Conservation (phyloP, 2,113 vertebrate species). For the Nycticorax nycticorax region DNA sequence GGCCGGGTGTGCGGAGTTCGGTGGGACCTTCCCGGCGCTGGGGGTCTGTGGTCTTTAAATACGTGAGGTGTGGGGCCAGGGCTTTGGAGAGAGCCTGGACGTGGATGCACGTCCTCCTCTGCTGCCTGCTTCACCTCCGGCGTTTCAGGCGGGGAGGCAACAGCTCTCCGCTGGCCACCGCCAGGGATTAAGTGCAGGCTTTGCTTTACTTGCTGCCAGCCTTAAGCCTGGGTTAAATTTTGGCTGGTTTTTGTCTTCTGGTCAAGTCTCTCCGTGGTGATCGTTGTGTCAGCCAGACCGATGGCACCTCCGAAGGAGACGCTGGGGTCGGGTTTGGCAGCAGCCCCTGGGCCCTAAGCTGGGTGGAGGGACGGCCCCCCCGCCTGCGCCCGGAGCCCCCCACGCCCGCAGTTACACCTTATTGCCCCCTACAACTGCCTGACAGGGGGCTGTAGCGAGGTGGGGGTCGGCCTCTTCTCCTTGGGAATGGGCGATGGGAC, state of each 20-base stretch:
- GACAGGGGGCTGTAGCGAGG: too few relatives aligned
- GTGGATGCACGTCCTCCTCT: fast-evolving
- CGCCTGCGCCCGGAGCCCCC: neutral
- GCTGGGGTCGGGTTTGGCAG: neutral
- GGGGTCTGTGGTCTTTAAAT: fast-evolving
- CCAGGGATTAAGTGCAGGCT: neutral
- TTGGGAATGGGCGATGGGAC: too few relatives aligned
- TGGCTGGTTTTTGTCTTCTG: neutral
- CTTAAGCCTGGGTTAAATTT: neutral
- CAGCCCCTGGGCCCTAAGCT: fast-evolving
- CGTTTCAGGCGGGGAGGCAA: neutral
- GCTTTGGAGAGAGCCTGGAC: neutral
- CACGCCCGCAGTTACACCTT: neutral
- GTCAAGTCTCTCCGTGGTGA: neutral
- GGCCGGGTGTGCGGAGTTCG: neutral
- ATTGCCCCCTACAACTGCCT: too few relatives aligned
- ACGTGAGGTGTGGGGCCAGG: neutral
- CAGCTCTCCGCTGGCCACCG: neutral
- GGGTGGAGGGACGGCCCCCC: neutral
- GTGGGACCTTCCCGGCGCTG: fast-evolving
- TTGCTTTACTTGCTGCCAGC: neutral
- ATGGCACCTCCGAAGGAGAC: neutral
- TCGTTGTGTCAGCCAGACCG: fast-evolving
- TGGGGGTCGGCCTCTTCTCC: too few relatives aligned
- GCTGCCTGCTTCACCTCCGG: neutral